Evolutionary conservation across 2,113 vertebrate species (phyloP).

Genomic region (Siniperca chuatsi): DNA sequence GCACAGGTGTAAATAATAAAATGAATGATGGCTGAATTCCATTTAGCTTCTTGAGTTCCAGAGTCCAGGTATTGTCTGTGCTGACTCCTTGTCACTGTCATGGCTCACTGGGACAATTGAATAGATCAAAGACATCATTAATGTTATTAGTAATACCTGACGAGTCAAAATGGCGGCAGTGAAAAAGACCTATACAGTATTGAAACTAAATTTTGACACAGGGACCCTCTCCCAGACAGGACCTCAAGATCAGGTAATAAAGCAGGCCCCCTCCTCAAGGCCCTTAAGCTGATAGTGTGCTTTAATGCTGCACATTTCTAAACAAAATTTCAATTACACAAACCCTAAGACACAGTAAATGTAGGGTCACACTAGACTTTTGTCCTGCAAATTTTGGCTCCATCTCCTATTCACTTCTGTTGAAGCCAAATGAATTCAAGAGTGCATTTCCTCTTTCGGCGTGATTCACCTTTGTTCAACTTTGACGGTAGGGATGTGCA

Average conservation of each 20-base stretch:
- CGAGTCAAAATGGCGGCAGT: background rate
- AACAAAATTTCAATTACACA: background rate
- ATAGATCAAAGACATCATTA: background rate
- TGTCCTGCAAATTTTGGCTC: background rate
- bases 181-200: background rate
- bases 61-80: no score
- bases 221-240: background rate
- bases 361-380: background rate
- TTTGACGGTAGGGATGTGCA: background rate
- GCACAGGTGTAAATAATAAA: no score
- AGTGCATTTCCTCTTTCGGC: background rate
- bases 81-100: no score
- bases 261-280: background rate
- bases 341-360: background rate
- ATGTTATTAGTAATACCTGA: background rate
- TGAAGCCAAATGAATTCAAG: background rate
- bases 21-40: no score
- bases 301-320: background rate
- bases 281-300: background rate
- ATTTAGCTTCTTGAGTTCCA: no score
- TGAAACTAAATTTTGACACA: background rate
- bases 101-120: background rate
- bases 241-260: background rate
- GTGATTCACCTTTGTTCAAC: background rate
- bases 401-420: background rate